phyloP scores from a whole-genome alignment of 2,797 vertebrate genomes.

The Myotis daubentonii region DNA sequence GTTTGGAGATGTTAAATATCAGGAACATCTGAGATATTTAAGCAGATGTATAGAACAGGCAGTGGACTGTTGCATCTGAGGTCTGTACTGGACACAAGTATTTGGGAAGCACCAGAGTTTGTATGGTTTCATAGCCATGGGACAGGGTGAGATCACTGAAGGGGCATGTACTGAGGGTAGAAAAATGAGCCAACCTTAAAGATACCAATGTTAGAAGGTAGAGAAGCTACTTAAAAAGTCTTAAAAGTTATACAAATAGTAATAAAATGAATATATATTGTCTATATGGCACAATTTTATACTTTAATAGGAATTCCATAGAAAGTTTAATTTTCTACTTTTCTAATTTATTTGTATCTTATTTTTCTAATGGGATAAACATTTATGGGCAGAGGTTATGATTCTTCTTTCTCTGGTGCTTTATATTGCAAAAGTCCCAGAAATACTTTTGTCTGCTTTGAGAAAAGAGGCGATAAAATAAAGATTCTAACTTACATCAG shows the following conservation, averaged over 20 bases:
- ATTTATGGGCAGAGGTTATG: not conserved
- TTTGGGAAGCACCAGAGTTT: not conserved
- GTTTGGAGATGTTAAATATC: not conserved
- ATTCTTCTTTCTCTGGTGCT: not conserved
- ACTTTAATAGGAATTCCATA: slow-evolving; percentile 15
- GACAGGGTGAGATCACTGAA: not conserved
- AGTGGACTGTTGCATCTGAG: not conserved
- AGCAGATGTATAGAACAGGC: not conserved
- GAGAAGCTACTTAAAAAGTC: not conserved
- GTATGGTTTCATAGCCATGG: not conserved
- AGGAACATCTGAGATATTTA: not conserved
- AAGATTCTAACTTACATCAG: not conserved
- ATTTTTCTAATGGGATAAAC: slow-evolving; percentile 29
- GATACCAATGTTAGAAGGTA: not conserved
- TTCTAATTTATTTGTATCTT: slow-evolving; percentile 23
- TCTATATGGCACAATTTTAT: slow-evolving; percentile 28
- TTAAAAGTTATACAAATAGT: not conserved
- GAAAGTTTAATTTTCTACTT: slow-evolving; percentile 24
- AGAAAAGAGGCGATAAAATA: slow-evolving; percentile 18
- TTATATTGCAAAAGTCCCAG: not conserved
- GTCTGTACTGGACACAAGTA: not conserved
- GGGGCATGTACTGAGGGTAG: accelerated
- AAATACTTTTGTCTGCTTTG: slow-evolving; percentile 30
- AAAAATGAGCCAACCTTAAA: not conserved
- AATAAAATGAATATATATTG: slow-evolving; percentile 19